Base-by-base conservation (phyloP, 2,888 invertebrate species). In the Lydus trimaculatus region DNA sequence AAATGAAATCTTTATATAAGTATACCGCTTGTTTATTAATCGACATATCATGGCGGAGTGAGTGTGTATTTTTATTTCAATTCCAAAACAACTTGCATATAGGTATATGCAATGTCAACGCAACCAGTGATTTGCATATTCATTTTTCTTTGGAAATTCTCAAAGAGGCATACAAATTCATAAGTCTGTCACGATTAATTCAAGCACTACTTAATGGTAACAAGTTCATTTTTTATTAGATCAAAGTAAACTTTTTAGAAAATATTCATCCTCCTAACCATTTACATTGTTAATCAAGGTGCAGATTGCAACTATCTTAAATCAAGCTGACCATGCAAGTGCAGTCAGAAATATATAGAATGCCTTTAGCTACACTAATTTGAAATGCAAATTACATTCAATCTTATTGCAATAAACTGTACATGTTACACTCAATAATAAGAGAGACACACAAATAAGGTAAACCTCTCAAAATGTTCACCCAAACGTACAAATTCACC, bases 241-340 rank as follows among this genome's bases (percentile, higher is more conserved):
- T 56, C 56, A 56, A 56, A 56, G 56, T 25, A 0, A 25, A 56
- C 25, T 43, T 48, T 48, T 48, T 48, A 1, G 48, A 20, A 20
- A 20, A 48, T 20, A 20, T 36, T 7, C 20, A 20, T 0, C 8
- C 7, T 17, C 39, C 15, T 11, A 17, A 15, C 15, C 31, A 64
- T 67, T 64, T 60, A 64, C 63, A 64, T 52, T 31, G 58, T 64
- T 65, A 69, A 63, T 63, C 31, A 66, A n/a, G 66, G 48, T 66
- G 60, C 60, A 65, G 69, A 69, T 69, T 69, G 66, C 63, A 63
- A 66, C 64, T 64, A 56, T 65, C 64, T 66, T 66, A 70, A 70
- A 70, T 66, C 64, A 66, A 59, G 66, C 66, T 70, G 66, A 70
- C 70, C 70, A 66, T 69, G 69, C 69, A 69, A 61, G 69, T 60